Evolutionary conservation across 1,140 invertebrate species (phyloP).

Genomic region (Onthophagus taurus): DNA sequence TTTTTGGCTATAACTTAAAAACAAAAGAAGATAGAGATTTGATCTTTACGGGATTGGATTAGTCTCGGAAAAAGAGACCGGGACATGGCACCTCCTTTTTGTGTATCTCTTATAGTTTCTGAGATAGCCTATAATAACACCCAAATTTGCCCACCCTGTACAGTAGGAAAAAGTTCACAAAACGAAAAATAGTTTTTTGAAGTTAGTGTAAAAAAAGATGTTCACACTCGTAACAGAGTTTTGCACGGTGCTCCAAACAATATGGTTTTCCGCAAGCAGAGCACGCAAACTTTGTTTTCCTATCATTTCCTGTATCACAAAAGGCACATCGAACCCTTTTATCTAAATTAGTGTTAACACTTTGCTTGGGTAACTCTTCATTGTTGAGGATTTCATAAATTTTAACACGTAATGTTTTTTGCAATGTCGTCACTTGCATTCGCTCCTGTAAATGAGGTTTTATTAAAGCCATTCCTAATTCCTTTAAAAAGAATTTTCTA

Average conservation of each 20-base stretch:
- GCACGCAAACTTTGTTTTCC: conserved; percentile 5
- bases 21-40: too few species aligned
- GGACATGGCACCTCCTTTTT: too few species aligned
- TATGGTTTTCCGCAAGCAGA: conserved; percentile 1
- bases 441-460: neutral
- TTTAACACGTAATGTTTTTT: neutral
- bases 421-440: neutral
- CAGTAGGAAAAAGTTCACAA: too few species aligned
- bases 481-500: conserved; percentile 6
- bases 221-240: neutral
- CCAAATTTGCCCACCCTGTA: too few species aligned
- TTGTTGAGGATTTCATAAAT: conserved; percentile 2
- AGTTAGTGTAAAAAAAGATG: too few species aligned
- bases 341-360: neutral
- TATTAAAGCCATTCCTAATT: conserved; percentile 7
- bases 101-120: too few species aligned
- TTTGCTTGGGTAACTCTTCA: neutral
- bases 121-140: too few species aligned
- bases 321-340: neutral
- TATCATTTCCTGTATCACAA: neutral
- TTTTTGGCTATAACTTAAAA: too few species aligned
- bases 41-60: too few species aligned
- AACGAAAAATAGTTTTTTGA: too few species aligned
- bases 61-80: too few species aligned
- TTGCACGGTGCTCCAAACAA: conserved; percentile 2